Evolutionary conservation across 2,888 invertebrate species (phyloP), one percentile per base, ranked within the genome.

Genomic region (Pristionchus fissidentatus): DNA sequence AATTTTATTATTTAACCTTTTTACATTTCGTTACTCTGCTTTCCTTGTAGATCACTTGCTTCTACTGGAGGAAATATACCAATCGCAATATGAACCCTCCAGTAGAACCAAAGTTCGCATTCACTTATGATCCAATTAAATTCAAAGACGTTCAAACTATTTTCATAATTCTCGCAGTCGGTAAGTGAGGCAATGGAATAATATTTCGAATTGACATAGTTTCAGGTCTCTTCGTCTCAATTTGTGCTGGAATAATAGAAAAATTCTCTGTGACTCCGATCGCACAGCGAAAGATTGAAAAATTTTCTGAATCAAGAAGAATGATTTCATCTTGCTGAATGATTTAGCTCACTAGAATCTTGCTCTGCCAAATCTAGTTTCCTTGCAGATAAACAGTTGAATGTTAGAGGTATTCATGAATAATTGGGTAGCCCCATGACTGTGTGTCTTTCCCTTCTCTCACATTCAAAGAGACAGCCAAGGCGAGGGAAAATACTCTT

Each of bases 361-460:
- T n/a, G n/a, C n/a, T n/a, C n/a, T n/a, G n/a, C n/a, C n/a, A n/a
- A n/a, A n/a, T n/a, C n/a, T n/a, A n/a, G n/a, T n/a, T n/a, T n/a
- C n/a, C n/a, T n/a, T n/a, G n/a, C n/a, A n/a, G n/a, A n/a, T n/a
- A n/a, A n/a, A n/a, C n/a, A n/a, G n/a, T n/a, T n/a, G n/a, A n/a
- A n/a, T n/a, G n/a, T n/a, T n/a, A n/a, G n/a, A n/a, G n/a, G n/a
- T n/a, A n/a, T n/a, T n/a, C n/a, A n/a, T n/a, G n/a, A n/a, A n/a
- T n/a, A n/a, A n/a, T n/a, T n/a, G n/a, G n/a, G 57, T 57, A 57
- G 29, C 29, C 57, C 57, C 57, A 57, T 57, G 57, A 57, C 57
- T 57, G 57, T 29, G 26, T 57, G 8, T 57, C 15, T 57, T 57
- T 29, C 57, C 22, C 57, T 22, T 26, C 8, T 29, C n/a, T n/a